Conservation (phyloP, 2,113 vertebrate genomes). For the Emydocephalus ijimae region DNA sequence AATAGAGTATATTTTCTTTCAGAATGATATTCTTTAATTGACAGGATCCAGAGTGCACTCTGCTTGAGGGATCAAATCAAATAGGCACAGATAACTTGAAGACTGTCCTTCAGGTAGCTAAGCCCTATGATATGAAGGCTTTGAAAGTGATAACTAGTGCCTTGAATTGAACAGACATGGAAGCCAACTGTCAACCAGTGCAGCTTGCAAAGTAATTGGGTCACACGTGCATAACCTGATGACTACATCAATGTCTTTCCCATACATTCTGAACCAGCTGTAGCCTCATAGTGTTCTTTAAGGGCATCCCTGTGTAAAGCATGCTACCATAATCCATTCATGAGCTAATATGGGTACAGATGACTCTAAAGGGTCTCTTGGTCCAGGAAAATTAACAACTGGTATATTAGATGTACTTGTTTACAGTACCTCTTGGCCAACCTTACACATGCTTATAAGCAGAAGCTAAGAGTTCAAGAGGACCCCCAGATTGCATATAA, state of each 20-base stretch:
- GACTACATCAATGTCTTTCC: not conserved
- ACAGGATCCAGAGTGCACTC: not conserved
- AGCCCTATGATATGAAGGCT: not conserved
- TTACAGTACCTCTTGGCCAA: not conserved
- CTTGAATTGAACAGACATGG: not conserved
- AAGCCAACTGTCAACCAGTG: not conserved
- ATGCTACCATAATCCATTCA: not conserved
- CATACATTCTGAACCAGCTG: not conserved
- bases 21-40: not conserved
- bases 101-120: not conserved
- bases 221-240: not conserved
- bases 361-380: not conserved
- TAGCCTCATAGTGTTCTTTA: not conserved
- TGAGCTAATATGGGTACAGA: not conserved
- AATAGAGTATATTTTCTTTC: not conserved
- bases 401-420: not conserved
- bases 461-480: not conserved
- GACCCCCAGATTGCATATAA: not conserved
- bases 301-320: not conserved
- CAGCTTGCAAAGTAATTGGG: not conserved
- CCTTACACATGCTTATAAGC: not conserved
- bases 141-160: not conserved
- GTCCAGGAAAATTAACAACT: not conserved
- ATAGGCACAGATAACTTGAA: not conserved
- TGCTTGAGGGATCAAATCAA: not conserved